Base-by-base conservation (phyloP, 1,140 invertebrate species). In the Ladona fulva region DNA sequence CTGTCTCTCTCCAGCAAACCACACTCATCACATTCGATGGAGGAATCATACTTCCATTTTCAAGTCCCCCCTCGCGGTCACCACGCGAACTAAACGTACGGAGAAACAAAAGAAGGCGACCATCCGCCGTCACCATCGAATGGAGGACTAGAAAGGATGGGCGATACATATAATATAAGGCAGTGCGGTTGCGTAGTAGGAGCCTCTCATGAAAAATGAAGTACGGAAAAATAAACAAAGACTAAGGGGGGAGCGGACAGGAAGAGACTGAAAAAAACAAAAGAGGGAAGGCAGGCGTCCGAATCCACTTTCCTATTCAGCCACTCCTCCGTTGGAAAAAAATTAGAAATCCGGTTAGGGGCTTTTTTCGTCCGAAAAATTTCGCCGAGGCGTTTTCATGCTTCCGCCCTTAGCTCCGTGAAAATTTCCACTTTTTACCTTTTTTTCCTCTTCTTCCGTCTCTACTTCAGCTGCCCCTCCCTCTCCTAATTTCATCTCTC, bases 121-220 rank as follows among this genome's bases (percentile, higher is more conserved):
- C n/a, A n/a, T n/a, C n/a, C n/a, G n/a, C n/a, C n/a, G n/a, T n/a
- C n/a, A n/a, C n/a, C n/a, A n/a, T n/a, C 29, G 29, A 1, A 37
- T 37, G 3, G 29, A 37, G 8, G 29, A 8, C 29, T 37, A 37
- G 29, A 8, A 37, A 37, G 29, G 29, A 37, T 37, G 29, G 12
- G 52, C 52, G 52, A 66, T 66, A 66, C 52, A 66, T 66, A 66
- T 66, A 66, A 22, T 66, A 66, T 66, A 66, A 66, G 52, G 52
- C 52, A 66, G n/a, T 6, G 52, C 52, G 52, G 52, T 66, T 66
- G 52, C 52, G 52, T 16, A n/a, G n/a, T n/a, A 66, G 52, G 52
- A 66, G 14, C 52, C 16, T 66, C 52, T 66, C 52, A 66, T 66
- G 52, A 66, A 66, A 66, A 66, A 66, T 66, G n/a, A 16, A 66